These are phyloP conservation scores for Trachelus stipa DNA, from an alignment of 2,888 invertebrate species.

Conservation along the genomic window DNA sequence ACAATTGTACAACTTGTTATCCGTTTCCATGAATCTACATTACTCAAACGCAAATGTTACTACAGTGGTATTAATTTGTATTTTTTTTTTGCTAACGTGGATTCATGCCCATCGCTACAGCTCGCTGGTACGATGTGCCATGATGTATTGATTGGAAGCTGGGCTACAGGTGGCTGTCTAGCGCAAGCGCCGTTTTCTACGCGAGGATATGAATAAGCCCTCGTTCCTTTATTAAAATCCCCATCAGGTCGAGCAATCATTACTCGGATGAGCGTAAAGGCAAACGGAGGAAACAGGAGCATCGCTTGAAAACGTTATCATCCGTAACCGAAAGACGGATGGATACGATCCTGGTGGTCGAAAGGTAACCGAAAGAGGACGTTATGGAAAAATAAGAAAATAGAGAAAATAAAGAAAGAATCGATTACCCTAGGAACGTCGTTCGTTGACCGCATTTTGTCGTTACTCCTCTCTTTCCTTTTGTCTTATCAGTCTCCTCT, in stretches of 20 bases:
- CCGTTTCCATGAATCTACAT: not conserved
- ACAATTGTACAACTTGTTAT: not conserved
- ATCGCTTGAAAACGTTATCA: not conserved
- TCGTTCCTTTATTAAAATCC: constrained; percentile 57
- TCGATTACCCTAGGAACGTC: not conserved
- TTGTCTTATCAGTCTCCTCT: not conserved
- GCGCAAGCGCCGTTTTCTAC: constrained; percentile 51
- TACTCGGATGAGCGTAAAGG: not conserved
- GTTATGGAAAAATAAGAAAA: not conserved
- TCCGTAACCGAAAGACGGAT: not conserved
- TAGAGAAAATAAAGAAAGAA: not conserved
- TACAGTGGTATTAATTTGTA: not conserved
- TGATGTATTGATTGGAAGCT: constrained; percentile 65
- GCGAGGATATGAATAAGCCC: constrained; percentile 55
- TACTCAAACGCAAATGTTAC: not conserved
- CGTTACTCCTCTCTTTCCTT: not conserved
- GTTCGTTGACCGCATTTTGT: not conserved
- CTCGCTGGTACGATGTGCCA: constrained; percentile 45
- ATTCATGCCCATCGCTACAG: not conserved
- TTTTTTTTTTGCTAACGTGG: not conserved
- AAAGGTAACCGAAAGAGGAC: not conserved
- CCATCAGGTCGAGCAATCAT: constrained; percentile 39
- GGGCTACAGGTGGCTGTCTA: constrained; percentile 64
- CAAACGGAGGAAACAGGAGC: not conserved
- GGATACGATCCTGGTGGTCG: not conserved